A percentile compares a stretch with the other conserved stretches of the same genome.
These are phyloP conservation scores for Chymomyza fuscimana DNA, from an alignment of 2,888 invertebrate species.

Conservation along the genomic window DNA sequence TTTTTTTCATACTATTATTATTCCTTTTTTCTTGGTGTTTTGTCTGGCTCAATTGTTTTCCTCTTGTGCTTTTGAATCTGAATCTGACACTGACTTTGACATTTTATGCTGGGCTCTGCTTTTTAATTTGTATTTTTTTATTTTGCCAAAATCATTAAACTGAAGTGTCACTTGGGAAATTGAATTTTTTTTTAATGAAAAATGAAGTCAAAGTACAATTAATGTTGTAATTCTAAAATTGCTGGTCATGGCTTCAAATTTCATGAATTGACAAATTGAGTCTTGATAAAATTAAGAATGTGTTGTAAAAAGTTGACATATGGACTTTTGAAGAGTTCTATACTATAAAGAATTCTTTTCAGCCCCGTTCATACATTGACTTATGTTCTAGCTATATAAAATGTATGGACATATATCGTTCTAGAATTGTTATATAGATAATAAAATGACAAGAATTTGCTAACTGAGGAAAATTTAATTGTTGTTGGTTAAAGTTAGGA, in stretches of 20 bases:
- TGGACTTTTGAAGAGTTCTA: not conserved
- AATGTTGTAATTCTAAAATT: not conserved
- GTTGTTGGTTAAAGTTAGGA: no score
- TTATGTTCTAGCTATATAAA: no score
- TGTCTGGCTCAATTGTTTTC: constrained; percentile 6
- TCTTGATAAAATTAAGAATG: constrained; percentile 14
- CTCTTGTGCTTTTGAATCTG: constrained; percentile 2
- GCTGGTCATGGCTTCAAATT: not conserved
- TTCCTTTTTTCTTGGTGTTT: constrained; percentile 25
- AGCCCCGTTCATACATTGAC: no score
- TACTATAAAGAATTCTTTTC: no score
- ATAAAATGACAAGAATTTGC: no score
- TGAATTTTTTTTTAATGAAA: constrained; percentile 3
- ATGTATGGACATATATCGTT: no score
- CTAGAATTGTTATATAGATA: no score
- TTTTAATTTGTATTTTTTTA: constrained; percentile 32
- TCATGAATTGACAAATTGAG: not conserved
- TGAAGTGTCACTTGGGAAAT: constrained; percentile 65
- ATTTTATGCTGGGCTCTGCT: constrained; percentile 26
- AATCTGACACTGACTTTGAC: constrained; percentile 30
- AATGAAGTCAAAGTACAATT: not conserved
- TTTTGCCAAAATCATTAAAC: constrained; percentile 66
- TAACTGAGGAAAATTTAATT: no score
- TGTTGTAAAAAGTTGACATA: constrained; percentile 29
- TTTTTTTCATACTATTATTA: constrained; percentile 21